Evolutionary conservation across 2,888 invertebrate genomes (phyloP).

Genomic region (Nebria salina): DNA sequence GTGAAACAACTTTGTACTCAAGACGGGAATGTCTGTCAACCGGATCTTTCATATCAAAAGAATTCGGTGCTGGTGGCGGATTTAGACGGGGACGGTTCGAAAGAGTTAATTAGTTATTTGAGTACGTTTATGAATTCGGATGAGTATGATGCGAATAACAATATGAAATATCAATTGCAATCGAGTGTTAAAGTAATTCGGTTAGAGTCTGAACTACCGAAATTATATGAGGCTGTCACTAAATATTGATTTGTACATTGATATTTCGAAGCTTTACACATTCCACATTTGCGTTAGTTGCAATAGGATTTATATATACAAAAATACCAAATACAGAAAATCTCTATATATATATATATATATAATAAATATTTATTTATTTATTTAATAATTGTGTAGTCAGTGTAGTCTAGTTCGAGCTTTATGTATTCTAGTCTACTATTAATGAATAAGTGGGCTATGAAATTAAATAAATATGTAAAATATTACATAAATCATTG

Average conservation of each 20-base stretch:
- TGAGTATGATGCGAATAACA: conserved; percentile 55
- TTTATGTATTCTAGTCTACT: conserved; percentile 44
- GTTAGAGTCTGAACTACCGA: conserved; percentile 77
- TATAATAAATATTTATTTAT: conserved; percentile 32
- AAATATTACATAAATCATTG: not conserved
- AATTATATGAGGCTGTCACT: conserved; percentile 68
- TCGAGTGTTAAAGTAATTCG: conserved; percentile 76
- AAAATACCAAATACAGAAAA: not conserved
- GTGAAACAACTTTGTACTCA: conserved; percentile 76
- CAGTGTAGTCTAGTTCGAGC: conserved; percentile 32
- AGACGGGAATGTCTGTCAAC: conserved; percentile 71
- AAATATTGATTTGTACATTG: conserved; percentile 39
- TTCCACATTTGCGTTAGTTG: conserved; percentile 23
- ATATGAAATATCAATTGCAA: conserved; percentile 68
- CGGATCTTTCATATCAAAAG: conserved; percentile 77
- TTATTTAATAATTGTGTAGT: conserved; percentile 40
- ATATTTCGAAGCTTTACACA: conserved; percentile 32
- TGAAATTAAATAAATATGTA: conserved; percentile 33
- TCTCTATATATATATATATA: conserved; percentile 17
- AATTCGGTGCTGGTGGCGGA: conserved; percentile 79
- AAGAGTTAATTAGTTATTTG: conserved; percentile 81
- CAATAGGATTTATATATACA: not conserved
- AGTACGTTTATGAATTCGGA: conserved; percentile 69
- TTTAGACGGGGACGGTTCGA: conserved; percentile 78
- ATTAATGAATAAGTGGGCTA: conserved; percentile 38